Base-by-base conservation (phyloP, 2,113 vertebrate species). In the Cricetomys ansorgei region DNA sequence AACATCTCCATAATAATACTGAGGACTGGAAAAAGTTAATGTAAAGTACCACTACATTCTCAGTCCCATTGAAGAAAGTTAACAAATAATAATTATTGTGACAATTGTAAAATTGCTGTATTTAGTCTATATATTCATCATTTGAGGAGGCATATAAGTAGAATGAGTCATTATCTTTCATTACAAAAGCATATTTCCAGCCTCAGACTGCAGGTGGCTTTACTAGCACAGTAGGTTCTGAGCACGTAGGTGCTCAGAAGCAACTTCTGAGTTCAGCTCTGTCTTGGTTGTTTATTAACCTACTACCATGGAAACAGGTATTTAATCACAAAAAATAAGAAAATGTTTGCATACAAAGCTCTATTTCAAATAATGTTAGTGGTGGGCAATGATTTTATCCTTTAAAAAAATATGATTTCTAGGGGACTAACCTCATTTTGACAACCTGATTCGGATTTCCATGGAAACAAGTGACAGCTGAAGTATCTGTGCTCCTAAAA, bases 401-500 rank as follows among this genome's bases (percentile, higher is more conserved):
- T 79, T 29, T 11, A 16, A 65, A 76, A 85, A 93, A 91, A 92
- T 93, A 85, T 64, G 29, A 83, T 91, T 97, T 96, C 64, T 95
- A 92, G 73, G 65, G 73, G 85, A 91, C 80, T 94, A 85, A 85
- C 81, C 88, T 97, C 88, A 89, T 81, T 92, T 94, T 96, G 92
- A 92, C 85, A 86, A 88, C 73, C 55, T 91, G 90, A 92, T 94
- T 97, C 93, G 73, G 57, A 92, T 96, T 98, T 96, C 97, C 80
- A 95, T 91, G 91, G 95, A 91, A 97, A 98, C 76, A 40, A 94
- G 27, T 94, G 96, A 98, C 87, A 93, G 53, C 59, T 37, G 94
- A 96, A 79, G 40, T 72, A 94, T 90, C 91, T 53, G 65, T 85
- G 92, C 84, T 94, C 76, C 81, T 88, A 67, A 86, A 94, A 92